Evolutionary conservation across 1,140 invertebrate species (phyloP).

Genomic region (Lasioglossum albipes): DNA sequence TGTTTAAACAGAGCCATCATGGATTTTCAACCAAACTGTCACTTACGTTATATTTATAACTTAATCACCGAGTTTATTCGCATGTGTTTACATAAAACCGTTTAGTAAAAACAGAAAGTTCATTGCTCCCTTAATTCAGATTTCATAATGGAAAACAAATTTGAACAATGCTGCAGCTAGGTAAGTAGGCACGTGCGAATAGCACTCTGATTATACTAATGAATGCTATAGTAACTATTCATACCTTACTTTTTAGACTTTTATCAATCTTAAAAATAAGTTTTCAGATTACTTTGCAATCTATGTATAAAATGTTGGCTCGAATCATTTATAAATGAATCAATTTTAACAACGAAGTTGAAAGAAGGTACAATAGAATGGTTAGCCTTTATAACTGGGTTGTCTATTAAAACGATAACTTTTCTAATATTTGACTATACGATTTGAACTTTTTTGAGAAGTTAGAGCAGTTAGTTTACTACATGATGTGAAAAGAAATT

Average conservation of each 20-base stretch:
- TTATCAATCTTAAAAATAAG: neutral
- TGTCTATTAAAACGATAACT: too few species aligned
- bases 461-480: too few species aligned
- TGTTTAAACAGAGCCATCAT: constrained; percentile 78
- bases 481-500: too few species aligned
- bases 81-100: constrained; percentile 40
- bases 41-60: constrained; percentile 72
- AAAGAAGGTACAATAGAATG: too few species aligned
- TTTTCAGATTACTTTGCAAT: neutral
- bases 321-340: too few species aligned
- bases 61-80: constrained; percentile 55
- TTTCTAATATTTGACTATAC: too few species aligned
- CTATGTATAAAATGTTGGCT: too few species aligned
- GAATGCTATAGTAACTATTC: constrained; percentile 37
- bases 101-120: constrained; percentile 18
- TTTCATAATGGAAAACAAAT: constrained; percentile 16
- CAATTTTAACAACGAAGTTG: too few species aligned
- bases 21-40: constrained; percentile 77
- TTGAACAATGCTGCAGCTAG: constrained; percentile 17
- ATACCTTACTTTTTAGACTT: constrained; percentile 30
- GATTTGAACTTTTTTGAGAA: too few species aligned
- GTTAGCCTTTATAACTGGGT: too few species aligned
- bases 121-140: constrained; percentile 45
- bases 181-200: constrained; percentile 48
- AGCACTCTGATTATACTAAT: constrained; percentile 33